Conservation (phyloP, 2,888 invertebrate genomes). For the Patella pellucida region DNA sequence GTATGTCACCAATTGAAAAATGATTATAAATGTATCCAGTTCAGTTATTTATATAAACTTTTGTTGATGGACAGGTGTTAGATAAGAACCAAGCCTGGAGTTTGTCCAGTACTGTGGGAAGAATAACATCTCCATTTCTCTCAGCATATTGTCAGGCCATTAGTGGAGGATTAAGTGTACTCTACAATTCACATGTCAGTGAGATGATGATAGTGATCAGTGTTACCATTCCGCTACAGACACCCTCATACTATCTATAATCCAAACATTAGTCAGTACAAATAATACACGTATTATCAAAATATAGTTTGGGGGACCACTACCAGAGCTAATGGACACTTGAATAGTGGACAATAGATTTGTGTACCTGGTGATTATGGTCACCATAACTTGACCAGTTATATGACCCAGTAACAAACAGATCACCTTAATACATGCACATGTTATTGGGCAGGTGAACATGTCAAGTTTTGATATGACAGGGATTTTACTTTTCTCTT, state of each 20-base stretch:
- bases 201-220: not conserved
- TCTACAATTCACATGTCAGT: not conserved
- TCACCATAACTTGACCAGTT: not conserved
- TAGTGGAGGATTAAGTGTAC: not conserved
- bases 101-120: not conserved
- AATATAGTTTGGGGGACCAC: not conserved
- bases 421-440: not conserved
- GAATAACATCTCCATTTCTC: not conserved
- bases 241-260: conserved; percentile 2
- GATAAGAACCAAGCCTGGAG: not conserved
- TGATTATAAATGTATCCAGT: too few species aligned
- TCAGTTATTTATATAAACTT: not conserved
- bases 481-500: not conserved
- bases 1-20: too few species aligned
- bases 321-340: not conserved
- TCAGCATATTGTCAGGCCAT: not conserved
- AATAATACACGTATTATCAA: conserved; percentile 7
- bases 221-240: not conserved
- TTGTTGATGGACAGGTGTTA: not conserved
- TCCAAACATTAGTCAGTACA: not conserved
- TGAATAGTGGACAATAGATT: not conserved
- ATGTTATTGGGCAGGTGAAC: not conserved
- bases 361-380: conserved; percentile 2
- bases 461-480: conserved; percentile 5
- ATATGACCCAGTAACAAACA: not conserved